Percentiles rank a stretch among this genome's conserved stretches.
Evolutionary conservation across 2,888 invertebrate genomes (phyloP).

Genomic region (Trachelus iudaicus): DNA sequence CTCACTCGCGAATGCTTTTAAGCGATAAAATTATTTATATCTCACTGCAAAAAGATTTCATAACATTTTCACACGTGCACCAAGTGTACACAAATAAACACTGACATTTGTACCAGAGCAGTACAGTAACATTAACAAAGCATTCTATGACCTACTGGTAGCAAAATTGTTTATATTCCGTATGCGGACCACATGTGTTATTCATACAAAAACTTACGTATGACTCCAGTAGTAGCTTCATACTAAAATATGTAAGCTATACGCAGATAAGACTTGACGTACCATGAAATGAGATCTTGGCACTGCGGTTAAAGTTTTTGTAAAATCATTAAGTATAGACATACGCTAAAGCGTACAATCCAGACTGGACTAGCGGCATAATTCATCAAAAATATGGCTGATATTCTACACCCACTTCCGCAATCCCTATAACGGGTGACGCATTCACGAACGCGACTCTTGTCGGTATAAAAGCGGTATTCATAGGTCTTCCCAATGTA

Average conservation of each 20-base stretch:
- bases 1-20: not conserved
- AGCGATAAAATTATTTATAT: too few species aligned
- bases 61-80: not conserved
- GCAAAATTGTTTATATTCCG: not conserved
- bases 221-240: not conserved
- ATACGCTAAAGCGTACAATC: not conserved
- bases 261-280: not conserved
- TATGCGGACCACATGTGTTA: not conserved
- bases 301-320: not conserved
- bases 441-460: not conserved
- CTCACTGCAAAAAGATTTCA: not conserved
- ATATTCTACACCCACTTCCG: conserved; percentile 32
- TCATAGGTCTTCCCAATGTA: not conserved
- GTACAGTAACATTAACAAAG: not conserved
- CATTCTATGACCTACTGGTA: not conserved
- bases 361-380: not conserved
- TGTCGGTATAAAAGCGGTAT: not conserved
- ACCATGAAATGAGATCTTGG: not conserved
- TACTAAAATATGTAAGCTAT: not conserved
- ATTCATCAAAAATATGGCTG: conserved; percentile 3
- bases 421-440: conserved; percentile 6
- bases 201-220: not conserved
- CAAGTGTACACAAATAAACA: not conserved
- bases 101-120: not conserved
- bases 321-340: not conserved